Evolutionary conservation across 2,888 invertebrate genomes (phyloP).

Genomic region (Agrotis exclamationis): DNA sequence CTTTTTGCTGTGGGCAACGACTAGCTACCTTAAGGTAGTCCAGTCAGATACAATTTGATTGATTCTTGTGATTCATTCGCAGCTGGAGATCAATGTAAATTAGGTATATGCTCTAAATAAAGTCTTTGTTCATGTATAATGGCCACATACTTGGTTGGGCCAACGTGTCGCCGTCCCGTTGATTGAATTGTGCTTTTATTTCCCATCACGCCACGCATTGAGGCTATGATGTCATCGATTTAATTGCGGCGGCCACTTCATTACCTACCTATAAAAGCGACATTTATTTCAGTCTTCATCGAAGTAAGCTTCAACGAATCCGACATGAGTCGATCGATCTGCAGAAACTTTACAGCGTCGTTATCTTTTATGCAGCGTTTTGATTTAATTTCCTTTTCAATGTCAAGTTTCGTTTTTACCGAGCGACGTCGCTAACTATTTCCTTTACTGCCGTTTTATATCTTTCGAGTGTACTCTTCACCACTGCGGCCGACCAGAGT

Average conservation of each 20-base stretch:
- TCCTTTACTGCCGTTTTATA: constrained; percentile 69
- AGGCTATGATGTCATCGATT: constrained; percentile 88
- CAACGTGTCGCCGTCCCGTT: constrained; percentile 72
- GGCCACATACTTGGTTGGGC: constrained; percentile 54
- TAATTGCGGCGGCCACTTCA: constrained; percentile 86
- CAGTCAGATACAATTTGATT: not conserved
- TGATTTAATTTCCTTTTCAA: constrained; percentile 74
- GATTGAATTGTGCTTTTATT: constrained; percentile 88
- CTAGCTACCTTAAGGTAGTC: not conserved
- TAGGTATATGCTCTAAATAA: constrained; percentile 42
- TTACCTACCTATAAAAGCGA: constrained; percentile 82
- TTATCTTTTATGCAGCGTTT: constrained; percentile 77
- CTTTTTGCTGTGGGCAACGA: constrained; percentile 1
- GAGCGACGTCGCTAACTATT: constrained; percentile 61
- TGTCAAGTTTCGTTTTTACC: constrained; percentile 77
- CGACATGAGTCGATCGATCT: constrained; percentile 75
- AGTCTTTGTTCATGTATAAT: constrained; percentile 49
- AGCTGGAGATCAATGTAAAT: not conserved
- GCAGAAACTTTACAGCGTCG: constrained; percentile 77
- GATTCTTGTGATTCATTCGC: not conserved
- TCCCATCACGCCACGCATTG: constrained; percentile 81
- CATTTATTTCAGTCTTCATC: constrained; percentile 78
- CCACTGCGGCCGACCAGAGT: constrained; percentile 65
- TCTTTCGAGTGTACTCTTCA: constrained; percentile 58
- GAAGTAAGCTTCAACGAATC: constrained; percentile 70